Percentiles rank a stretch among this genome's conserved stretches.
Conservation (phyloP, 2,888 invertebrate species). For the Trichopria drosophilae region DNA sequence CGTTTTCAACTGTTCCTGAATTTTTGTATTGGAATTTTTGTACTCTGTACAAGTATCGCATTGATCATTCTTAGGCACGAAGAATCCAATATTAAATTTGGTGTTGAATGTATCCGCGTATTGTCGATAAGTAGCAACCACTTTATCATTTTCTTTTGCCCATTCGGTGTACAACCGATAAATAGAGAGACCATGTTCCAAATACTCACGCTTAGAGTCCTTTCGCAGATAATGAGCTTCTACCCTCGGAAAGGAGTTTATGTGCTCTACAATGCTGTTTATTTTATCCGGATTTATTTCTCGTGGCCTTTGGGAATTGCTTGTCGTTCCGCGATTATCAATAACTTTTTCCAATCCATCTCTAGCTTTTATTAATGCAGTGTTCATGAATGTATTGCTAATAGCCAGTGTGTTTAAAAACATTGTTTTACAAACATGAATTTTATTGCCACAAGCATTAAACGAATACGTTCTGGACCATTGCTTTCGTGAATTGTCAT, state of each 20-base stretch:
- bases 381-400: constrained; percentile 16
- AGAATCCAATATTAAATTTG: constrained; percentile 22
- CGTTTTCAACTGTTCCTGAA: no score
- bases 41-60: no score
- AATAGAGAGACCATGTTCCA: constrained; percentile 9
- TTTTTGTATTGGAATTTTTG: no score
- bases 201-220: constrained; percentile 7
- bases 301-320: no score
- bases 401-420: constrained; percentile 19
- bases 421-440: constrained; percentile 19
- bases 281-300: no score
- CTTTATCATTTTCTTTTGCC: no score
- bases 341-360: no score
- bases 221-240: constrained; percentile 17
- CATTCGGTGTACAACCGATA: constrained; percentile 14
- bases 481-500: no score
- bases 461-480: no score
- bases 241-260: constrained; percentile 17
- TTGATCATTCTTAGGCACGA: constrained; percentile 39
- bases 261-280: constrained; percentile 15
- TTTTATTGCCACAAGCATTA: no score
- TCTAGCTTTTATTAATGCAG: no score
- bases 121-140: background rate
- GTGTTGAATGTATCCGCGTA: constrained; percentile 16
- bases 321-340: no score